A percentile compares a stretch with the other conserved stretches of the same genome.
These are phyloP conservation scores for Emydura subglobosa DNA, from an alignment of 2,113 vertebrate species.

Conservation along the genomic window DNA sequence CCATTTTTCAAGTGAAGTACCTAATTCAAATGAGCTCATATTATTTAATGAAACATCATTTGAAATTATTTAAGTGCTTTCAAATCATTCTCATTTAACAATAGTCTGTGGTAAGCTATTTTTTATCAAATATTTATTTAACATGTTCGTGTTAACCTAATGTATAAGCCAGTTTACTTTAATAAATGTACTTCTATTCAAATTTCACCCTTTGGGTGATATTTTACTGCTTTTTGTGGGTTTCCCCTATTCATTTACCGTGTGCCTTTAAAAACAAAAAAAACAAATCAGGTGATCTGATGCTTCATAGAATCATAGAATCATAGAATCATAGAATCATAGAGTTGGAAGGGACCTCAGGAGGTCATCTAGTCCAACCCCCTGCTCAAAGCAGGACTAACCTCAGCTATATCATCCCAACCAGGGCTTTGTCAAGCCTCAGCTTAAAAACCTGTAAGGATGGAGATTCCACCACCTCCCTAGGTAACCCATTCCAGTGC, in stretches of 20 bases:
- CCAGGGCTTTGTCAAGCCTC: too few relatives aligned
- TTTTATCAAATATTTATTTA: background rate
- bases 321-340: too few relatives aligned
- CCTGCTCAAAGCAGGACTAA: too few relatives aligned
- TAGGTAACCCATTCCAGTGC: too few relatives aligned
- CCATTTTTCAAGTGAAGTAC: background rate
- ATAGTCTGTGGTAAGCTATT: background rate
- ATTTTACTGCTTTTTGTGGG: background rate
- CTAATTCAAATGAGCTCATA: background rate
- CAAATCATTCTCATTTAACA: background rate
- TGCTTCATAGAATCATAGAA: too few relatives aligned
- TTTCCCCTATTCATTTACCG: background rate
- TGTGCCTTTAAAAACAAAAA: slow-evolving; percentile 19
- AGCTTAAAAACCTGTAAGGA: too few relatives aligned
- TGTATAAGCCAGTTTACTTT: background rate
- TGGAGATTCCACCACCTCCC: too few relatives aligned
- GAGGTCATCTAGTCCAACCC: too few relatives aligned
- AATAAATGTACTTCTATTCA: background rate
- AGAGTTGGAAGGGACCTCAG: too few relatives aligned
- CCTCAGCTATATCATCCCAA: too few relatives aligned
- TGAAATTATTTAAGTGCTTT: background rate
- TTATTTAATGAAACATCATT: background rate
- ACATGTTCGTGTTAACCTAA: background rate
- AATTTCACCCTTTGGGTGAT: background rate
- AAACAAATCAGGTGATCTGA: background rate